Base-by-base conservation (phyloP, 2,113 vertebrate species). In the Calcarius ornatus region DNA sequence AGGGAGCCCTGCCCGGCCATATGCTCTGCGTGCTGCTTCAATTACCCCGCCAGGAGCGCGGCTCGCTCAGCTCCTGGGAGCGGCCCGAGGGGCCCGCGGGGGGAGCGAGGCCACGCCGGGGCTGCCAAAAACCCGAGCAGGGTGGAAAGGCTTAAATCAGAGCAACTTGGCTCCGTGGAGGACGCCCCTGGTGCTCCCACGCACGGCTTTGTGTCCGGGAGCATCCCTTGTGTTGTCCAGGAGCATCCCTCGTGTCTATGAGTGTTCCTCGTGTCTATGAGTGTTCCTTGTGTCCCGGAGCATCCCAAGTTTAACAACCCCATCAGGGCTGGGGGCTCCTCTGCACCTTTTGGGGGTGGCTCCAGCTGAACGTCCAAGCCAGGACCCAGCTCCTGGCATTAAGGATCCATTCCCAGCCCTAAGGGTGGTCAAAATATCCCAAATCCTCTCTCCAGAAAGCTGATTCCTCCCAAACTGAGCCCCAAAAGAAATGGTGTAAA, bases 1-100 rank as follows among this genome's bases (percentile, higher is more conserved):
- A 99, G 99, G 98, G 98, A 98, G 93, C 97, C 98, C 98, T 98
- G 98, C 98, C 97, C 81, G 96, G 97, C 98, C 99, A 99, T 99
- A 99, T 99, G 99, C 98, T 98, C 97, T 96, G 97, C 97, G 97
- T 89, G 96, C 98, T 97, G 98, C 98, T 99, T 98, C 98, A 98
- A 98, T 99, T 99, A 98, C 98, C 98, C 98, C 98, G 98, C 96
- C 97, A 96, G 97, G 95, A 94, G 97, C 96, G 47, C 88, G 95
- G 80, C 96, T 75, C 51, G 81, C 97, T 88, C 94, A 24, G 97
- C 96, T 79, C 83, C 87, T 15, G 78, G 82, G 76, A 81, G 79
- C 31, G 50, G 69, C 71, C 30, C 81, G 15, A 33, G 88, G 63
- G 68, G 38, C 33, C 40, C 15, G 8, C 13, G 53, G 80, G 81